Evolutionary conservation across 64 coral and sea anemone genomes (phyloP), one percentile per base, ranked within the genome.

Genomic region (Montipora foliosa): DNA sequence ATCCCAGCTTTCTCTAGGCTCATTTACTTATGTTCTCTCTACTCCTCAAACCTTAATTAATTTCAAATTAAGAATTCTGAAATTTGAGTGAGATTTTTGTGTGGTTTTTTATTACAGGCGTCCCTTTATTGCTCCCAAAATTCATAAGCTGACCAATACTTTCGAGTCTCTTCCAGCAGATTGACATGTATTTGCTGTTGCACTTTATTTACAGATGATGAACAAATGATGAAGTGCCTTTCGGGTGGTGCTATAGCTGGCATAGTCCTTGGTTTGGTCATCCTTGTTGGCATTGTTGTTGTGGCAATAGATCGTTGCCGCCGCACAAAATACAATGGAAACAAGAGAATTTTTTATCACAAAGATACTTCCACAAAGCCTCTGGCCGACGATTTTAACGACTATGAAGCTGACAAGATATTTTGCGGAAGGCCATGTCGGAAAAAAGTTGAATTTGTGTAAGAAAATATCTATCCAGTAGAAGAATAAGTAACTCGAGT

Each of bases 381-480:
- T 67, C 75, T 93, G 46, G 91, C 87, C 19, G 91, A 93, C 87
- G 91, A 93, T 60, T 93, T 93, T 69, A 83, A 93, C 50, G 91
- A 93, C 44, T 76, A 93, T 37, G 91, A 93, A 15, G 76, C 82
- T 1, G 79, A 73, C 29, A 93, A 87, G 58, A 82, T 93, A 4
- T 93, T 87, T 79, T 82, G 87, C 55, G 91, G 87, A 60, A 84
- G 91, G 29, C 74, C 82, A 8, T 84, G 82, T 2, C 68, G 91
- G 24, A 75, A 84, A 79, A 93, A 79, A 76, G 91, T 93, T 45
- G 91, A 93, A 57, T 93, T 93, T 84, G 91, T 75, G 4, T 93
- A 79, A 86, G 62, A 47, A 16, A 4, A 76, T 72, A 20, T 72
- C 46, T 76, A n/a, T n/a, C n/a, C n/a, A n/a, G n/a, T n/a, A n/a